Base-by-base conservation (phyloP, 2,797 vertebrate species). In the Periparus ater region DNA sequence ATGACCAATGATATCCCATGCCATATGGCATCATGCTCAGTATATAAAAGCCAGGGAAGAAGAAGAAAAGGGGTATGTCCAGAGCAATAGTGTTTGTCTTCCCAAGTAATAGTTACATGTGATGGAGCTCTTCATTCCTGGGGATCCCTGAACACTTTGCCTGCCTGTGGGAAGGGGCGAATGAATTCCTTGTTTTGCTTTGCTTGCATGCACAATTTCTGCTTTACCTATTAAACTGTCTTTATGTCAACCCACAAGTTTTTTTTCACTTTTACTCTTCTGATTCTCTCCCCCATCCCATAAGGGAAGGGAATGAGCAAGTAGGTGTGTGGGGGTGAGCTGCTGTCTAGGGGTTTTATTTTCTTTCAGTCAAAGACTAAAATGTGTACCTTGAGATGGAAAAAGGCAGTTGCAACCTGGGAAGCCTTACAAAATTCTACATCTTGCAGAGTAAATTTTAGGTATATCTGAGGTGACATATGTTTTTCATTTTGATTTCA, bases 81-180 rank as follows among this genome's bases (percentile, higher is more conserved):
- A 6, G n/a, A 57, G n/a, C 9, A 25, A 26, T 1, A 25, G 13
- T 0, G 0, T 76, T 11, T 34, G 25, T 26, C 23, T 65, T 83
- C 51, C 16, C 25, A 51, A 63, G 44, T 4, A 50, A 45, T 13
- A 44, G 9, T 13, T 9, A 13, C 10, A 38, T 10, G 20, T 5
- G 21, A 77, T 8, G n/a, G 23, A 63, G 51, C 5, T 63, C 44
- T 19, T 45, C 29, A 45, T 17, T 57, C 23, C 65, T 40, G 17
- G 8, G 10, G 18, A 30, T 45, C n/a, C 10, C 50, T 45, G 44
- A 83, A 89, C 44, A 63, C 23, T 27, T 27, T n/a, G 62, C 27
- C 50, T 29, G 65, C 44, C n/a, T 38, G 27, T 10, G 51, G 51
- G 72, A 71, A 71, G 38, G 2, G 6, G 20, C 51, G 51, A 83